Conservation (phyloP, 2,888 invertebrate genomes). For the Carterocephalus palaemon region DNA sequence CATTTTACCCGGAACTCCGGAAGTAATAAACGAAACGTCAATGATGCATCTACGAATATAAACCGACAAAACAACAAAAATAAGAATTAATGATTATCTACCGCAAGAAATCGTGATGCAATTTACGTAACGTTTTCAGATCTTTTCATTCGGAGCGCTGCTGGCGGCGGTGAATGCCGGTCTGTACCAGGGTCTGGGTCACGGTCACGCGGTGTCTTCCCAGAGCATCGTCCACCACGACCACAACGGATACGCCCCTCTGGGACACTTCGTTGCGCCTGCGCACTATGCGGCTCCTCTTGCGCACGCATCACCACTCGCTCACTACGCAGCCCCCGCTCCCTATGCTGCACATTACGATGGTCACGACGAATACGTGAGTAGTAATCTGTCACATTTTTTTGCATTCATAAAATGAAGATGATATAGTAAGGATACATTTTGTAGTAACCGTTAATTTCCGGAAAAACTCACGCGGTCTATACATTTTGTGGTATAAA, state of each 20-base stretch:
- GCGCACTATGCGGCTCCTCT: slow-evolving; percentile 34
- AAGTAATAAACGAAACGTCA: too few species aligned
- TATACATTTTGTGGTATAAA: too few species aligned
- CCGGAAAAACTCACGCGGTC: too few species aligned
- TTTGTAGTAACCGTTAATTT: too few species aligned
- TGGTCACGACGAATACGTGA: slow-evolving; percentile 57
- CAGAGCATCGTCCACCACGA: slow-evolving; percentile 71
- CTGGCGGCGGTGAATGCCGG: slow-evolving; percentile 76
- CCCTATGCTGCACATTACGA: slow-evolving; percentile 31
- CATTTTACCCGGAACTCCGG: too few species aligned
- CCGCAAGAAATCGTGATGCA: slow-evolving; percentile 9
- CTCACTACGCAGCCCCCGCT: slow-evolving; percentile 33
- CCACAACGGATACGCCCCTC: slow-evolving; percentile 35
- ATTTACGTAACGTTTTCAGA: slow-evolving; percentile 38
- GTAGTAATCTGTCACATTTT: too few species aligned
- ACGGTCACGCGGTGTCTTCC: slow-evolving; percentile 64
- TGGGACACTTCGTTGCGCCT: slow-evolving; percentile 44
- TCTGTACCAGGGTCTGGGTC: slow-evolving; percentile 53
- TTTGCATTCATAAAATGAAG: too few species aligned
- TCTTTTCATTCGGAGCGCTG: slow-evolving; percentile 64
- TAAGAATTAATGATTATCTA: slow-evolving; percentile 12
- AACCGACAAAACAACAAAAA: slow-evolving; percentile 9
- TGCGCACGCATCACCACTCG: slow-evolving; percentile 34
- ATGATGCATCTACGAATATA: background rate
- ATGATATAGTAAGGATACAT: too few species aligned